Conservation (phyloP, 2,113 vertebrate genomes). For the Serinus canaria region DNA sequence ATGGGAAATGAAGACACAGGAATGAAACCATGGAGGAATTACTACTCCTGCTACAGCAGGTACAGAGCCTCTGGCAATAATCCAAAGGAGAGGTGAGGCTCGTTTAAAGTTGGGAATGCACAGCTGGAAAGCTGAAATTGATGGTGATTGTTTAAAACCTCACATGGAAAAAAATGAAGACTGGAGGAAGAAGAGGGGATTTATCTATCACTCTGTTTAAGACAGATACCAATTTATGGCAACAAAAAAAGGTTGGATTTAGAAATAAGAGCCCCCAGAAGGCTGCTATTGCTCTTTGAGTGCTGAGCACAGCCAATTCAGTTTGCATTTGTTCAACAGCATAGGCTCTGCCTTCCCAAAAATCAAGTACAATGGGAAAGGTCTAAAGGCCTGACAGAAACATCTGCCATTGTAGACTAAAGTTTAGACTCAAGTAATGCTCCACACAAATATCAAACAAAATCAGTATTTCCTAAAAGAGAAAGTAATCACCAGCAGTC, state of each 20-base stretch:
- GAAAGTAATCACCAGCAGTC: background rate
- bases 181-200: background rate
- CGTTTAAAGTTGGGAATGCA: background rate
- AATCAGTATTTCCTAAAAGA: background rate
- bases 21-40: background rate
- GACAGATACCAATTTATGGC: background rate
- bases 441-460: background rate
- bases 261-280: background rate
- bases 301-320: background rate
- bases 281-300: background rate
- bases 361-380: background rate
- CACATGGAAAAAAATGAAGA: background rate
- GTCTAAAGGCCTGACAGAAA: background rate
- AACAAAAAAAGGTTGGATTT: background rate
- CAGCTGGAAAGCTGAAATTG: background rate
- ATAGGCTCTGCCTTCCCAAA: background rate
- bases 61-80: background rate
- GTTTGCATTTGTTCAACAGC: background rate
- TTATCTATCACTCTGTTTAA: background rate
- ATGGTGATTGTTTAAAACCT: background rate
- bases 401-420: background rate
- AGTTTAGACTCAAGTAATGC: background rate
- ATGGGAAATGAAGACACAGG: background rate
- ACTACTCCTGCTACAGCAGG: background rate
- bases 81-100: background rate